Evolutionary conservation across 2,797 vertebrate genomes (phyloP).

Genomic region (Acanthis flammea): DNA sequence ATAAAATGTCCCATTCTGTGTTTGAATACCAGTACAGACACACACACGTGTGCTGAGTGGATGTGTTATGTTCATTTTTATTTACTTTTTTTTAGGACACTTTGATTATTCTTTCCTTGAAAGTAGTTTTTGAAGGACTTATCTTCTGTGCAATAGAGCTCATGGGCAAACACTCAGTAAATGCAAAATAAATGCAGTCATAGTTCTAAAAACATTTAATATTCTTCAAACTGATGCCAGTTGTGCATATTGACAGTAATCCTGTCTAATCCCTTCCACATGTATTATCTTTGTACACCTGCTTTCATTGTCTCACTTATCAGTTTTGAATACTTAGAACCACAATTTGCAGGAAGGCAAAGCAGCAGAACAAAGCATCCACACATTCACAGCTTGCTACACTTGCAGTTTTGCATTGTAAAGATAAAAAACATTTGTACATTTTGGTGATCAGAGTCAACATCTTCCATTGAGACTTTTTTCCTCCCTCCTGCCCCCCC

Average conservation of each 20-base stretch:
- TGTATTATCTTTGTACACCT: constrained; percentile 30
- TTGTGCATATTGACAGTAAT: constrained; percentile 28
- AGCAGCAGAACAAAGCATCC: background rate
- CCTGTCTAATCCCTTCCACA: constrained; percentile 17
- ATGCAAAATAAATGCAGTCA: constrained; percentile 7
- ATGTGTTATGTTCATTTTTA: background rate
- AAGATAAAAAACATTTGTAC: background rate
- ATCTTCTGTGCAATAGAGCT: background rate
- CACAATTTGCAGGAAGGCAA: background rate
- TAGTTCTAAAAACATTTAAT: constrained; percentile 4
- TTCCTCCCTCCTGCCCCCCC: background rate
- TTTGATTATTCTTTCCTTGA: background rate
- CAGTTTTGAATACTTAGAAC: background rate
- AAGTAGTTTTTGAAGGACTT: background rate
- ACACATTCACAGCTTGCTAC: too few relatives aligned
- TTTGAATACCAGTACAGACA: background rate
- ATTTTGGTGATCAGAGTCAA: background rate
- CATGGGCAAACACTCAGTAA: background rate
- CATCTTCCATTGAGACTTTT: background rate
- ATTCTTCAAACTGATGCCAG: constrained; percentile 8
- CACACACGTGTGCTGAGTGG: background rate
- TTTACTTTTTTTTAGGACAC: background rate
- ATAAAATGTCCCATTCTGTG: background rate
- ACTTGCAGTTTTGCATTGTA: background rate
- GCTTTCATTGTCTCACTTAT: constrained; percentile 4